phyloP scores from a whole-genome alignment of 1,140 invertebrate species.

The Colletes gigas region DNA sequence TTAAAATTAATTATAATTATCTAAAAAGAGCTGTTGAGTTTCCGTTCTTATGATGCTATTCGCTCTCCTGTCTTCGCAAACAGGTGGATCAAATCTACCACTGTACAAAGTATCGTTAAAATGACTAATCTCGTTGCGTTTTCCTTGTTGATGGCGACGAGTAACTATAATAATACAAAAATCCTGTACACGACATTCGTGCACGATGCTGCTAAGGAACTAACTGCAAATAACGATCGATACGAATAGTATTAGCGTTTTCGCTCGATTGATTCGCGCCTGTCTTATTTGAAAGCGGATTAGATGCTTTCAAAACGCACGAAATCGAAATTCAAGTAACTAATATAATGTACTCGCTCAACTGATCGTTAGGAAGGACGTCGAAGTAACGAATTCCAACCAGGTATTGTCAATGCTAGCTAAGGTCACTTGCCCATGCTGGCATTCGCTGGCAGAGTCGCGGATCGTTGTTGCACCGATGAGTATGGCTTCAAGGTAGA shows the following conservation, averaged over 20 bases:
- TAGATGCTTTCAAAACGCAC: neutral
- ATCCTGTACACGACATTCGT: constrained; percentile 1
- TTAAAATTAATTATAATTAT: too few relatives aligned
- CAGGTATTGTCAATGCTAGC: constrained; percentile 33
- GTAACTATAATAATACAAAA: neutral
- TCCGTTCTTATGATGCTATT: too few relatives aligned
- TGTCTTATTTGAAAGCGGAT: neutral
- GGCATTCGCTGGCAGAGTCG: constrained; percentile 86
- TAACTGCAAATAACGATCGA: constrained; percentile 6
- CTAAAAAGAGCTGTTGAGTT: too few relatives aligned
- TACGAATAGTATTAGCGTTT: neutral
- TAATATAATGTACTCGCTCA: constrained; percentile 24
- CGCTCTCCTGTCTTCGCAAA: too few relatives aligned
- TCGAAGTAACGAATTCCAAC: constrained; percentile 34
- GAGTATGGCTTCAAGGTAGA: constrained; percentile 87
- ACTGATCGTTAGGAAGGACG: constrained; percentile 25
- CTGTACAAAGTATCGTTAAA: too few relatives aligned
- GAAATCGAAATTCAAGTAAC: neutral
- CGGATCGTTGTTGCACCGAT: constrained; percentile 86
- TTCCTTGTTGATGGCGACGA: too few relatives aligned
- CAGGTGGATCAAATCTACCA: too few relatives aligned
- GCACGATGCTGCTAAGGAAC: constrained; percentile 13
- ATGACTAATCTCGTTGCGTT: too few relatives aligned
- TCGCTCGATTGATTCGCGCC: neutral
- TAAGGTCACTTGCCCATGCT: constrained; percentile 80